A percentile compares a stretch with the other conserved stretches of the same genome.
These are phyloP conservation scores for Silurus glanis DNA, from an alignment of 2,113 vertebrate genomes.

Conservation along the genomic window DNA sequence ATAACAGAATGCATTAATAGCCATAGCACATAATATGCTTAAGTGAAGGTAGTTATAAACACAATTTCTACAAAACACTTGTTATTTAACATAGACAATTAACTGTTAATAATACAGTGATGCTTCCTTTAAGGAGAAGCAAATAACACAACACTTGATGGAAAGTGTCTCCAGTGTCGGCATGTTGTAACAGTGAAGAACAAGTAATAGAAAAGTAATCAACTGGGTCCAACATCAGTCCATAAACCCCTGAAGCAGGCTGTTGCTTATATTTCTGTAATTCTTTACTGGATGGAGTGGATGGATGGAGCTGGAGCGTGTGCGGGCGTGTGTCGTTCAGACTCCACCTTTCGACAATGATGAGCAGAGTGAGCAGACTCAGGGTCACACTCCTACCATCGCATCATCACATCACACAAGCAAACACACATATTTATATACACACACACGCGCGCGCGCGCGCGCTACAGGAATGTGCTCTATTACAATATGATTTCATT, in stretches of 20 bases:
- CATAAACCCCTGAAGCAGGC: background rate
- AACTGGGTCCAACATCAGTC: too few species aligned
- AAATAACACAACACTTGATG: background rate
- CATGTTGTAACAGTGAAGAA: background rate
- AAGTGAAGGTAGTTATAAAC: too few species aligned
- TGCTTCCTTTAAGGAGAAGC: background rate
- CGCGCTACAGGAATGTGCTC: too few species aligned
- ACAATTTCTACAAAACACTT: too few species aligned
- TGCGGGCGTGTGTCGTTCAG: background rate
- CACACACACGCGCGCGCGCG: background rate
- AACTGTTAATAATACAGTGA: background rate
- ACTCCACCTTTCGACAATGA: slow-evolving; percentile 26
- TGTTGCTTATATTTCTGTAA: background rate
- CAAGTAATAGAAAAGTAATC: background rate
- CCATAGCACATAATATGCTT: too few species aligned
- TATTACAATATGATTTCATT: background rate
- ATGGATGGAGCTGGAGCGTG: background rate
- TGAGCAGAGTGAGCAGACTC: slow-evolving; percentile 15
- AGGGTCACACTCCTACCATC: slow-evolving; percentile 21
- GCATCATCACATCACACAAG: background rate
- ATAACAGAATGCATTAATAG: too few species aligned
- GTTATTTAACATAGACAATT: too few species aligned
- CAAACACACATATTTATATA: background rate
- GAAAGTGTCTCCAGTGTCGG: background rate
- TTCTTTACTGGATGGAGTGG: background rate